Conservation (phyloP, 1,140 invertebrate species). For the Scaptomyza montana region DNA sequence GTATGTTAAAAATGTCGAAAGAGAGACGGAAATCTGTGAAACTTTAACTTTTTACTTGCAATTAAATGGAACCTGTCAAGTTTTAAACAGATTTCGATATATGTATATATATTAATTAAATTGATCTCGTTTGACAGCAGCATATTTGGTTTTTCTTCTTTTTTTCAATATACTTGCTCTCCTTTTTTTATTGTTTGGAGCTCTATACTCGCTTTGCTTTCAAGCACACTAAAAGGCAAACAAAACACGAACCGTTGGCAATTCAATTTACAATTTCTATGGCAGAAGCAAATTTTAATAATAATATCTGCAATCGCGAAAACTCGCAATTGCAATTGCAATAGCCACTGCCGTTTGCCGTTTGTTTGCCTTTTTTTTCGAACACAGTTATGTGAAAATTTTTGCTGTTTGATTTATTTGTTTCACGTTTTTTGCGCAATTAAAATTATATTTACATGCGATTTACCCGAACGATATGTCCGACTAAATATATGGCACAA, state of each 20-base stretch:
- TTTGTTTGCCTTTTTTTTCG: slow-evolving; percentile 8
- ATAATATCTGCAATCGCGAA: slow-evolving; percentile 47
- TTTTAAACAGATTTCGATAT: slow-evolving; percentile 8
- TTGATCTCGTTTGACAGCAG: neutral
- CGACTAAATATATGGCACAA: slow-evolving; percentile 51
- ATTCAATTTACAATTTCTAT: slow-evolving; percentile 70
- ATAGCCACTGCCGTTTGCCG: neutral
- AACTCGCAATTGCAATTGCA: slow-evolving; percentile 11
- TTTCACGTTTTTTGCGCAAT: slow-evolving; percentile 67
- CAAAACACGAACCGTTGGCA: slow-evolving; percentile 16
- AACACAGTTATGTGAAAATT: neutral
- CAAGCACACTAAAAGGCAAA: slow-evolving; percentile 1
- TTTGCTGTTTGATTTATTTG: slow-evolving; percentile 54
- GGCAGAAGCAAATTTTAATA: slow-evolving; percentile 31
- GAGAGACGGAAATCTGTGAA: neutral
- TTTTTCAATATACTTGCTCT: neutral
- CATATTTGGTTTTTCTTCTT: slow-evolving; percentile 4
- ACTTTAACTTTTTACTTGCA: neutral
- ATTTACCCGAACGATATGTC: slow-evolving; percentile 47
- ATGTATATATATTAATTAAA: slow-evolving; percentile 22
- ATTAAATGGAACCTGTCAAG: slow-evolving; percentile 1
- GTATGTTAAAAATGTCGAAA: too few relatives aligned
- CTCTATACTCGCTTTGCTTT: neutral
- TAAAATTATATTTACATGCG: slow-evolving; percentile 74
- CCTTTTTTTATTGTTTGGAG: slow-evolving; percentile 6